These are phyloP conservation scores for Sebastes umbrosus DNA, from an alignment of 2,797 vertebrate species.

Conservation along the genomic window DNA sequence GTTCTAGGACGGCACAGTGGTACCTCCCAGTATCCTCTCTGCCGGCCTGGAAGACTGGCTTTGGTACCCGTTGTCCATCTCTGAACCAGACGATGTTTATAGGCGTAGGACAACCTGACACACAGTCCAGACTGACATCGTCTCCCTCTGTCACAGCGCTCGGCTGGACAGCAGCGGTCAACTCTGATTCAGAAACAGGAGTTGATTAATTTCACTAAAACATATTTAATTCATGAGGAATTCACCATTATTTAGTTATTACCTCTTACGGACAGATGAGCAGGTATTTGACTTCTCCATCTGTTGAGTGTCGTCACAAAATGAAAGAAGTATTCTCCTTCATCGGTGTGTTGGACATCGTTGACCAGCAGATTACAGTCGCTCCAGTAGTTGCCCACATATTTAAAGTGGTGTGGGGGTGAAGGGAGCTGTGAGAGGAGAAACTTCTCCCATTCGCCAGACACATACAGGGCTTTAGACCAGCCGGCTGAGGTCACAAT, in stretches of 20 bases:
- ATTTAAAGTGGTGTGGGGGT: constrained; percentile 4
- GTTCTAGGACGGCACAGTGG: constrained; percentile 42
- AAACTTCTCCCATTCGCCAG: fast-evolving
- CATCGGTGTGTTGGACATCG: constrained; percentile 19
- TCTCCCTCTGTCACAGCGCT: constrained; percentile 60
- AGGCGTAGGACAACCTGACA: constrained; percentile 10
- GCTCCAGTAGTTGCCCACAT: background rate
- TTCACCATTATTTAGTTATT: background rate
- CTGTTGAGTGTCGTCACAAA: background rate
- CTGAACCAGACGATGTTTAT: constrained; percentile 38
- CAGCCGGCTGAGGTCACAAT: background rate
- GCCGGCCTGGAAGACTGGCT: constrained; percentile 23
- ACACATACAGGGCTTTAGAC: background rate
- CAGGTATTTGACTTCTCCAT: background rate
- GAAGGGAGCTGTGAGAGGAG: background rate
- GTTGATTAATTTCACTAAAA: background rate
- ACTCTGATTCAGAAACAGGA: constrained; percentile 29
- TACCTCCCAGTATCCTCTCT: constrained; percentile 63
- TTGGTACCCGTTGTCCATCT: constrained; percentile 27
- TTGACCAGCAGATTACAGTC: constrained; percentile 59
- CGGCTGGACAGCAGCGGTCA: constrained; percentile 39
- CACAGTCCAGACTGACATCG: constrained; percentile 41
- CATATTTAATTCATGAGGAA: background rate
- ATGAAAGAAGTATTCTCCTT: constrained; percentile 32
- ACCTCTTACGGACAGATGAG: constrained; percentile 55